Conservation (phyloP, 2,797 vertebrate species). For the Rhinichthys osculus region DNA sequence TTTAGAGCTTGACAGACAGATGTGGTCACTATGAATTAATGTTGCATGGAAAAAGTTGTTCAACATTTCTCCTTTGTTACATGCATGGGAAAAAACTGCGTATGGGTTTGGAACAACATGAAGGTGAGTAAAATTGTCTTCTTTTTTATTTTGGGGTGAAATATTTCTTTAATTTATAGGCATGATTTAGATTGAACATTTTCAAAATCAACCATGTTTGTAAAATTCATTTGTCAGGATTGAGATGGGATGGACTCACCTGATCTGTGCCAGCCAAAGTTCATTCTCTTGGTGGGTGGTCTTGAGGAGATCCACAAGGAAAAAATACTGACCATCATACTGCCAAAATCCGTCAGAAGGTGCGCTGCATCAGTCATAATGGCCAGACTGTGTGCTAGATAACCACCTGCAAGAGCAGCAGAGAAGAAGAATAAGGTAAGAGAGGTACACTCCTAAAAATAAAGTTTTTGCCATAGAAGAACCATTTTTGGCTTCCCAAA, state of each 20-base stretch:
- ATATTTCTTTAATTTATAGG: neutral
- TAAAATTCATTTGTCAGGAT: neutral
- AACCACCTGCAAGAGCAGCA: conserved; percentile 82
- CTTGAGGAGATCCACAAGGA: conserved; percentile 94
- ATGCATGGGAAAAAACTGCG: neutral
- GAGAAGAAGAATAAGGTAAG: neutral
- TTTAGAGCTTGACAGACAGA: neutral
- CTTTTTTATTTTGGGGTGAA: neutral
- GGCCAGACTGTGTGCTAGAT: conserved; percentile 94
- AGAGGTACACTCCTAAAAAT: neutral
- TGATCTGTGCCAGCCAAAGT: conserved; percentile 94
- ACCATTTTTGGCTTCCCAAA: neutral
- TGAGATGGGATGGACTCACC: conserved; percentile 73
- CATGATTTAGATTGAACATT: neutral
- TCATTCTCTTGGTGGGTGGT: conserved; percentile 91
- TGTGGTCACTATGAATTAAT: neutral
- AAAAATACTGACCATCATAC: conserved; percentile 95
- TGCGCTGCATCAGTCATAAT: conserved; percentile 97
- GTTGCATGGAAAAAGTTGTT: neutral
- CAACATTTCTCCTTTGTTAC: neutral
- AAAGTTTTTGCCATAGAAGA: too few relatives aligned
- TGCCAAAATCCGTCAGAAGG: conserved; percentile 93
- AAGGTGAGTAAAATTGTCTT: neutral
- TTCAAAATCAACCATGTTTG: neutral
- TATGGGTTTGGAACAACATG: neutral